Conservation (phyloP, 2,113 vertebrate species). For the Neolamprologus modestus region DNA sequence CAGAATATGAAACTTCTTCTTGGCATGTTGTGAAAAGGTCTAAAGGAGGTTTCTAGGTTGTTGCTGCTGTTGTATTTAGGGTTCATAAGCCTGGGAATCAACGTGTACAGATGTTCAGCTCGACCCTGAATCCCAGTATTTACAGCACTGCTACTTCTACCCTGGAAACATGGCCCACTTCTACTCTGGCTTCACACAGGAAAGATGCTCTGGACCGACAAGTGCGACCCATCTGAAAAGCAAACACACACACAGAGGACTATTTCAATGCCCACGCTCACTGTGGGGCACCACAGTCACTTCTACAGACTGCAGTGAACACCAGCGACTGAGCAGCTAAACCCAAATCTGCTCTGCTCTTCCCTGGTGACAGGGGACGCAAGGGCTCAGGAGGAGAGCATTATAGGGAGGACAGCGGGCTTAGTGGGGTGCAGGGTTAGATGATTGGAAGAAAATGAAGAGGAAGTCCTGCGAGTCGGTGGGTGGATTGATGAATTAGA, state of each 20-base stretch:
- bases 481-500: neutral
- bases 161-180: conserved; percentile 33
- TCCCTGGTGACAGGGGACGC: neutral
- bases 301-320: neutral
- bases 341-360: conserved; percentile 2
- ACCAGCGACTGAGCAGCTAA: neutral
- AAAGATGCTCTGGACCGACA: neutral
- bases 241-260: neutral
- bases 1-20: neutral
- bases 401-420: neutral
- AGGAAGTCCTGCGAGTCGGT: neutral
- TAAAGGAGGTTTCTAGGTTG: conserved; percentile 33
- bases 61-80: neutral
- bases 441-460: neutral
- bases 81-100: neutral
- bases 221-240: neutral
- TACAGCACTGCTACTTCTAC: neutral
- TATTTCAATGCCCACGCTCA: neutral
- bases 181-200: neutral
- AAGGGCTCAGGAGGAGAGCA: neutral
- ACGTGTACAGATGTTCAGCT: conserved; percentile 16
- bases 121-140: conserved; percentile 1
- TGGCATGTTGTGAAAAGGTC: neutral
- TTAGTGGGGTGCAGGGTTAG: neutral
- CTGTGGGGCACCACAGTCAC: neutral